Evolutionary conservation across 2,113 vertebrate genomes (phyloP).

Genomic region (Callaeas wilsoni): DNA sequence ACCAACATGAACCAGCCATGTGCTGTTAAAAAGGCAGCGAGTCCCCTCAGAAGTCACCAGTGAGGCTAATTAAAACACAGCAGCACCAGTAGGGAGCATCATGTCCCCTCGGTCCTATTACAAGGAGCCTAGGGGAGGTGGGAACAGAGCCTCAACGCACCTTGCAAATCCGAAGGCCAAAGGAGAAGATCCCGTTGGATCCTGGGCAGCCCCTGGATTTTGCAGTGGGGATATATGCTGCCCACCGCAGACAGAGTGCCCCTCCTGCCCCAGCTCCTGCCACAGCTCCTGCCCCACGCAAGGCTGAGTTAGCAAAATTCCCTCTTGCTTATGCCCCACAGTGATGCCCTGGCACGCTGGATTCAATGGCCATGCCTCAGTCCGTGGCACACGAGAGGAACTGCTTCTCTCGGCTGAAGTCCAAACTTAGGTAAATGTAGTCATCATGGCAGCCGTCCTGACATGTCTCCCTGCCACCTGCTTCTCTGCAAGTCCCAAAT

Average conservation of each 20-base stretch:
- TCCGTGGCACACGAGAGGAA: fast-evolving
- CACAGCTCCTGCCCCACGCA: fast-evolving
- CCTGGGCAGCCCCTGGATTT: background rate
- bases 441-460: fast-evolving
- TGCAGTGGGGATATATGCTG: fast-evolving
- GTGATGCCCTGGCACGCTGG: fast-evolving
- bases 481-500: background rate
- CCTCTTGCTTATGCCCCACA: fast-evolving
- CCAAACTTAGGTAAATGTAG: too few relatives aligned
- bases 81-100: background rate
- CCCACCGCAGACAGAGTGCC: background rate
- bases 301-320: background rate
- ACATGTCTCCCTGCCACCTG: background rate
- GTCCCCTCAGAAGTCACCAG: background rate
- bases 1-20: background rate
- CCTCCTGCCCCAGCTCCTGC: too few relatives aligned
- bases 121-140: background rate
- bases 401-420: background rate
- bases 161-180: background rate
- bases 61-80: background rate
- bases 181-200: fast-evolving
- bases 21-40: background rate
- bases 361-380: fast-evolving
- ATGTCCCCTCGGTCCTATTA: fast-evolving
- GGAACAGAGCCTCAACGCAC: fast-evolving